Evolutionary conservation across 1,140 invertebrate genomes (phyloP), one percentile per base, ranked within the genome.

Genomic region (Hesperophylax magnus): DNA sequence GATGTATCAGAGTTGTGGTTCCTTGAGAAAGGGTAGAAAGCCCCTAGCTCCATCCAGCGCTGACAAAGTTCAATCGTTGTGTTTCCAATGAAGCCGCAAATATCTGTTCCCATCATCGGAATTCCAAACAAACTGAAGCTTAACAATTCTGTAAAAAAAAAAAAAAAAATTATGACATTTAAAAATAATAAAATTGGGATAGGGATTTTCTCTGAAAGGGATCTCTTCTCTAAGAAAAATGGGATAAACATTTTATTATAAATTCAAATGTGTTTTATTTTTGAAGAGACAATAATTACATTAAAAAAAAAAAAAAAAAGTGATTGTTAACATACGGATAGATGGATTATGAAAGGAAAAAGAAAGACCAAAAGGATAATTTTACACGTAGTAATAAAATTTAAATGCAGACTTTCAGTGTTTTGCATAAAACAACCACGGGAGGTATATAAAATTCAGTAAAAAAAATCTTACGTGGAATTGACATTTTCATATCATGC

Each of bases 61-160:
- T 92, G 93, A 86, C 96, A 97, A 1, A 97, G 88, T 27, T 92
- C 88, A 17, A 85, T 88, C 0, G 95, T 97, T 1, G 96, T 94
- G 86, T 96, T 93, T 4, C 93, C 93, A 85, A 92, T 91, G 88
- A 97, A 98, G 1, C 97, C 97, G 89, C 97, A 98, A 82, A 98
- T 97, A 87, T 98, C 96, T 3, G 96, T 94, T 1, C 97, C 97
- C 87, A 97, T 93, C 91, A 96, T 91, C 11, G 96, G 95, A 31
- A 97, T 93, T 72, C 97, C 97, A 89, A 96, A 97, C 69, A 98
- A 87, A 84, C 93, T 95, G 87, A 95, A 96, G 84, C 93, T 93
- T 20, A 98, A 87, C 71, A 97, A 90, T 84, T 94, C 94, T 92
- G 88, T 18, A 88, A 75, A 83, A 4, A 58, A 18, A 58, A 58